Evolutionary conservation across 2,113 vertebrate species (phyloP), one percentile per base, ranked within the genome.

Genomic region (Theristicus caerulescens): DNA sequence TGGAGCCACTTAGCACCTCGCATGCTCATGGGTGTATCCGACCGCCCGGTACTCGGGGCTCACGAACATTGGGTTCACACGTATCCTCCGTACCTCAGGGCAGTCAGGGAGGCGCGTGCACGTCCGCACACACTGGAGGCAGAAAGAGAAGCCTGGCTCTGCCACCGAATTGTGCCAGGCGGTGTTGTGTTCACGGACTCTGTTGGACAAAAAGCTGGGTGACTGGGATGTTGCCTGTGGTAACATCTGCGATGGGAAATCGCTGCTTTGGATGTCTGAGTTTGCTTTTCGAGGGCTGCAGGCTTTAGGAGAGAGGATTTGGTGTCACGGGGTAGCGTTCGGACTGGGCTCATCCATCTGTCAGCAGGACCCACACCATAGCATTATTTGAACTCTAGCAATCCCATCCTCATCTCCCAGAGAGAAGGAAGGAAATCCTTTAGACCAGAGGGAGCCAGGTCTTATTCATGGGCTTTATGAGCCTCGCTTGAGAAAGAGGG

Each of bases 391-490:
- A 91, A 76, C 73, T 87, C 57, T 8, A 86, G 61, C 73, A 64
- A 69, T 69, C 72, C 51, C 80, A 51, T 72, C 61, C 40, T 80
- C 46, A 36, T 93, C 40, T 93, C 76, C 67, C 80, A 27, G 38
- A 90, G 19, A 55, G 67, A 74, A 85, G 72, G 64, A 46, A 88
- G 42, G 76, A 84, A 89, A 57, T 71, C 44, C 44, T 82, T 89
- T 36, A 82, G 66, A 34, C 13, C 66, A 70, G 81, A 79, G 54
- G 78, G 65, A 87, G 19, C 34, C 59, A 20, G 58, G 61, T 72
- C 69, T 76, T 77, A 32, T 5, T 61, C 3, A 1, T 47, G 40
- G 85, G 66, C 64, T 95, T 92, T 83, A 38, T 2, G 4, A 84
- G 62, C 88, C 61, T 81, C 11, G 0, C 62, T 73, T 69, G 42